A percentile compares a stretch with the other conserved stretches of the same genome.
These are phyloP conservation scores for Harpagifer antarcticus DNA, from an alignment of 2,797 vertebrate genomes.

Conservation along the genomic window DNA sequence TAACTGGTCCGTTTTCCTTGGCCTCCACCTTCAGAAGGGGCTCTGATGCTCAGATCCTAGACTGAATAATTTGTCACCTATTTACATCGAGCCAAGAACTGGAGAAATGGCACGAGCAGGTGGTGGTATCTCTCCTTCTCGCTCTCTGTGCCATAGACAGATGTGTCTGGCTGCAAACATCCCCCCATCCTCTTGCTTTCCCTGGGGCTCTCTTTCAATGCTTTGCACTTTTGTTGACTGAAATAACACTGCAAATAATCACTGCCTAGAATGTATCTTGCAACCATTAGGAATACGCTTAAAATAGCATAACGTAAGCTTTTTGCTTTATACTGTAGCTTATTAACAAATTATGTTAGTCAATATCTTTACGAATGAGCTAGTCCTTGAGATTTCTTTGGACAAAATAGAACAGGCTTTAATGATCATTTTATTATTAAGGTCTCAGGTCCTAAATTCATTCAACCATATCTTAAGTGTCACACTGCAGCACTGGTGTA, in stretches of 20 bases:
- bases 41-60: constrained; percentile 64
- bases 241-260: constrained; percentile 65
- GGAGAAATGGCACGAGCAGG: constrained; percentile 78
- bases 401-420: background rate
- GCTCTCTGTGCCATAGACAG: constrained; percentile 70
- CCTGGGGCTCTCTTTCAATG: constrained; percentile 56
- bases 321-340: background rate
- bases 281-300: background rate
- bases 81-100: constrained; percentile 75
- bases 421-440: background rate
- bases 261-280: constrained; percentile 40
- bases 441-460: background rate
- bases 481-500: background rate
- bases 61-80: constrained; percentile 84
- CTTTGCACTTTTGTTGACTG: constrained; percentile 54
- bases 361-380: background rate
- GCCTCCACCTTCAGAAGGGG: constrained; percentile 53
- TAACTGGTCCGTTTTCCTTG: constrained; percentile 68
- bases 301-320: background rate
- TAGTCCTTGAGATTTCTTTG: background rate
- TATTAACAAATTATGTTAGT: background rate
- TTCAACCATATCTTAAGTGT: background rate
- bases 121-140: constrained; percentile 71
- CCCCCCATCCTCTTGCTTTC: constrained; percentile 48
- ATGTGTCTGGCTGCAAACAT: constrained; percentile 73